A percentile compares a stretch with the other conserved stretches of the same genome.
Evolutionary conservation across 2,888 invertebrate species (phyloP).

Genomic region (Branchellion lobata): DNA sequence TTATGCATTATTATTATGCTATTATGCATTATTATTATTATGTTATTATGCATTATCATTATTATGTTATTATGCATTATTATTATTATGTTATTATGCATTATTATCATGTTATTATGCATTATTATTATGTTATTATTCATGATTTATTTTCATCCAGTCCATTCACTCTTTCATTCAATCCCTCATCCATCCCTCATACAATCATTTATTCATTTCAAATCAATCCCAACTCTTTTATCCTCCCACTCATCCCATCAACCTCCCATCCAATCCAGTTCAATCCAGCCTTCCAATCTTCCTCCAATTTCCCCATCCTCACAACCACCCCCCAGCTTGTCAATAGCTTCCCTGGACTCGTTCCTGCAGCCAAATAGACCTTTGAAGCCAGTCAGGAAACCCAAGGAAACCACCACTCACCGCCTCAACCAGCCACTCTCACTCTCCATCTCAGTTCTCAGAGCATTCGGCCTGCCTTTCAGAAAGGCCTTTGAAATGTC

Average conservation of each 20-base stretch:
- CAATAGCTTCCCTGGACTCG: not conserved
- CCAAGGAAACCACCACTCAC: not conserved
- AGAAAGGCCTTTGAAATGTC: not conserved
- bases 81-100: no score
- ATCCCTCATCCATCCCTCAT: not conserved
- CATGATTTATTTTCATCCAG: no score
- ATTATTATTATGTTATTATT: no score
- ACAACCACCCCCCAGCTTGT: not conserved
- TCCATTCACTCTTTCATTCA: no score
- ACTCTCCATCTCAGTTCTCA: not conserved
- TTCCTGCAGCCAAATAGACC: slow-evolving; percentile 4
- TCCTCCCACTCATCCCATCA: not conserved
- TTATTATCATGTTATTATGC: no score
- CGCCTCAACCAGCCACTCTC: not conserved
- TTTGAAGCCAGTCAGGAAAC: not conserved
- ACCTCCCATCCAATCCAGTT: not conserved
- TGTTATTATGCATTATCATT: no score
- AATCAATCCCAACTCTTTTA: not conserved
- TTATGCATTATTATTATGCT: no score
- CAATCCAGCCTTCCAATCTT: no score
- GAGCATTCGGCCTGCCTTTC: not conserved
- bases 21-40: no score
- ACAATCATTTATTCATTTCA: not conserved
- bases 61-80: no score
- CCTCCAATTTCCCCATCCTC: no score